These are phyloP conservation scores for Drosophila neutralis DNA, from an alignment of 2,888 invertebrate species.

Conservation along the genomic window DNA sequence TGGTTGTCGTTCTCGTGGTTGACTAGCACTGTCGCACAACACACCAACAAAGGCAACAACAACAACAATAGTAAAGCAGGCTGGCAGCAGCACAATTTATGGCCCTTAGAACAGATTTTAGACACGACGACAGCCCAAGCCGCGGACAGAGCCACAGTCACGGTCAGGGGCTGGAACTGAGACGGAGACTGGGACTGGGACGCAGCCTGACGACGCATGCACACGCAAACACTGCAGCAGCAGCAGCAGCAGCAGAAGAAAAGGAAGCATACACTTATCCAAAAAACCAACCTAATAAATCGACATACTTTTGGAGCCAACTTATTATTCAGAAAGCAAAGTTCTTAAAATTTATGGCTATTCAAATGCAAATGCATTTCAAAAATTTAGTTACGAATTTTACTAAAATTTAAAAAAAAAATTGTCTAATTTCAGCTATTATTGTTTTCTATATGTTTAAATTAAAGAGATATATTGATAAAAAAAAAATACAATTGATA, in stretches of 20 bases:
- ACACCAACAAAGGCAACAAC: conserved; percentile 15
- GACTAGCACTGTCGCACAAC: conserved; percentile 8
- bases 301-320: neutral
- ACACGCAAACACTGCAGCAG: conserved; percentile 43
- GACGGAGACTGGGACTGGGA: neutral
- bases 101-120: conserved; percentile 76
- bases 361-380: neutral
- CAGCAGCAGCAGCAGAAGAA: neutral
- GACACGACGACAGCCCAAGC: conserved; percentile 70
- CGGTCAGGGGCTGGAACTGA: conserved; percentile 30
- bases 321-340: neutral
- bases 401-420: neutral
- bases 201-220: conserved; percentile 33
- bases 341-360: neutral
- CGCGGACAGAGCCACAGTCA: conserved; percentile 17
- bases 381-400: neutral
- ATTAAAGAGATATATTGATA: too few relatives aligned
- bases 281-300: neutral
- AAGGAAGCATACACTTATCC: conserved; percentile 24
- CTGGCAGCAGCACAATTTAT: conserved; percentile 64
- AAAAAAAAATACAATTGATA: too few relatives aligned
- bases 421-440: neutral
- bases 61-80: conserved; percentile 18
- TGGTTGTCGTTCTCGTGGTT: conserved; percentile 44
- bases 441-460: too few relatives aligned